These are phyloP conservation scores for Pegoplata infirma DNA, from an alignment of 2,888 invertebrate genomes.

Conservation along the genomic window DNA sequence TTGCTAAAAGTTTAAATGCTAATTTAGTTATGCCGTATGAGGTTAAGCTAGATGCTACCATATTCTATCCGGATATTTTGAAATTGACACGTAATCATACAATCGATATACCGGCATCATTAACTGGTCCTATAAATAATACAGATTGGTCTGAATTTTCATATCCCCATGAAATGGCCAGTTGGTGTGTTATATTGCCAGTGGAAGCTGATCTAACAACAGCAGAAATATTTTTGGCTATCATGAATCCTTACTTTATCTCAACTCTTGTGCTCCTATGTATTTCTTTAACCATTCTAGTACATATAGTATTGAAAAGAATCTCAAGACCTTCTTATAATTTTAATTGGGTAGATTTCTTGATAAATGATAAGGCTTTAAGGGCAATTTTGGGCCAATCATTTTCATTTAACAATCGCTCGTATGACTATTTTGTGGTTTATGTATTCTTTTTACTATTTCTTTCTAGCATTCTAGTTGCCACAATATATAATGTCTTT, in stretches of 20 bases:
- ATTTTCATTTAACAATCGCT: constrained; percentile 10
- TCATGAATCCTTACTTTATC: constrained; percentile 8
- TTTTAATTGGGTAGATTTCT: background rate
- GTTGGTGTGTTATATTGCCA: constrained; percentile 50
- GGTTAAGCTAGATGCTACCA: background rate
- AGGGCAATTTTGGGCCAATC: constrained; percentile 35
- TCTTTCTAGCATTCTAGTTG: constrained; percentile 14
- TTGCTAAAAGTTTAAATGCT: too few relatives aligned
- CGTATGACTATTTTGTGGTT: constrained; percentile 21
- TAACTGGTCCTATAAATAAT: constrained; percentile 8
- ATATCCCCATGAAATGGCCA: constrained; percentile 39
- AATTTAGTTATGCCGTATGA: too few relatives aligned
- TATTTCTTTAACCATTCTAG: background rate
- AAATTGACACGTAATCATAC: constrained; percentile 20
- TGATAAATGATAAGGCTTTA: constrained; percentile 28
- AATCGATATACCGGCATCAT: constrained; percentile 32
- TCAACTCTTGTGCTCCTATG: background rate
- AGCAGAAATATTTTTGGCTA: constrained; percentile 18
- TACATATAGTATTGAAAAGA: background rate
- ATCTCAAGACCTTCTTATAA: background rate
- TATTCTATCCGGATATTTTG: background rate
- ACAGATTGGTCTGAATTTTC: constrained; percentile 25
- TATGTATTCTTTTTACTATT: constrained; percentile 31
- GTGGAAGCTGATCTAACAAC: constrained; percentile 27
- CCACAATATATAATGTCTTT: constrained; percentile 25